These are phyloP conservation scores for Coregonus ussuriensis DNA, from an alignment of 2,797 vertebrate genomes.

Conservation along the genomic window DNA sequence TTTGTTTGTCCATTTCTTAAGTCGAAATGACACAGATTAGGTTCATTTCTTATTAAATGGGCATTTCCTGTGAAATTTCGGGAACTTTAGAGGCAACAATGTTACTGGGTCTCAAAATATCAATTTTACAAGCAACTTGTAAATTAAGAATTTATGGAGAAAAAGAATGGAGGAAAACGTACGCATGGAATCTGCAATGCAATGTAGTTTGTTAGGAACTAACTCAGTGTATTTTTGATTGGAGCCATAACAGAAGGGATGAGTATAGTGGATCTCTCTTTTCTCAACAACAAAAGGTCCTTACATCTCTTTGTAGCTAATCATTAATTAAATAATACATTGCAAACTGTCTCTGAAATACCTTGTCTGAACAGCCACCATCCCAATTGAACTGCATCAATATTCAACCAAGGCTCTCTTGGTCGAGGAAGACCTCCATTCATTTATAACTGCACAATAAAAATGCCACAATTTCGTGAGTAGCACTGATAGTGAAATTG, in stretches of 20 bases:
- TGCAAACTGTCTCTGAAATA: neutral
- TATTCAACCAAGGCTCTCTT: neutral
- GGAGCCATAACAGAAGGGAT: neutral
- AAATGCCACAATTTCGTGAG: neutral
- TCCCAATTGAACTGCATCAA: neutral
- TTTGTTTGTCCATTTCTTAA: constrained; percentile 20
- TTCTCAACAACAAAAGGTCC: neutral
- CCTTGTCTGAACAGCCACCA: neutral
- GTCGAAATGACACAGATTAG: constrained; percentile 39
- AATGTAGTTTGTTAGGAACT: neutral
- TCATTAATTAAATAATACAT: neutral
- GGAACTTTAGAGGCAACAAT: too few species aligned
- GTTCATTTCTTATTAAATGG: neutral
- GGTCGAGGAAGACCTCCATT: neutral
- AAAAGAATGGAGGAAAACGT: neutral
- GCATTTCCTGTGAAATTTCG: too few species aligned
- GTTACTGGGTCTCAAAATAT: too few species aligned
- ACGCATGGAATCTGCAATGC: neutral
- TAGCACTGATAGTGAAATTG: neutral
- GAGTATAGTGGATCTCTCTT: neutral
- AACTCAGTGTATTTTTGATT: too few species aligned
- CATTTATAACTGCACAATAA: neutral
- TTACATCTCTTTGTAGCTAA: neutral
- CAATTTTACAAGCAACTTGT: too few species aligned
- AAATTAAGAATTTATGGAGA: neutral